Evolutionary conservation across 2,888 invertebrate genomes (phyloP), one percentile per base, ranked within the genome.

Genomic region (Clepsis dumicolana): DNA sequence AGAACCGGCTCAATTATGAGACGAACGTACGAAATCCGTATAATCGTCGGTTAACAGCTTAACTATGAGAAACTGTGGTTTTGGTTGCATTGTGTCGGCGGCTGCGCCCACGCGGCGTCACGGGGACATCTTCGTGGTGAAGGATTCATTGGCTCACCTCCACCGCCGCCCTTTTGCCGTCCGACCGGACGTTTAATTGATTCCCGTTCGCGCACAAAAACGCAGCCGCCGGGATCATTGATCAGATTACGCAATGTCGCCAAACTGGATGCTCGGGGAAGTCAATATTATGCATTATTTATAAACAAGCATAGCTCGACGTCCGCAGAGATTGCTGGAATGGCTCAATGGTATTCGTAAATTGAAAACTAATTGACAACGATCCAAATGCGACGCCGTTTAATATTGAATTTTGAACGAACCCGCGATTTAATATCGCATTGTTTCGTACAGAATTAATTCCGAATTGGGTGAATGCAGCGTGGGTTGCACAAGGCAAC

Each of bases 1-100:
- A 84, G 93, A 93, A 93, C 93, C 85, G 85, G 84, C 88, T 90
- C 92, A 93, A 93, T 93, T 93, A 93, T 89, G 75, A 79, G 77
- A 80, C 80, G 80, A 77, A 74, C 79, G 79, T 82, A 91, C 88
- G 87, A 93, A 93, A 92, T 90, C 86, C 81, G 87, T 89, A 88
- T 93, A 92, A 93, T 93, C 90, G 90, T 82, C 80, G 83, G 87
- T 89, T 90, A 91, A 90, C 86, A 81, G 87, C 88, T 86, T 92
- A 93, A 93, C 93, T 92, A 92, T 93, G 93, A 85, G 93, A 93
- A 92, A 90, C 84, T 83, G 79, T 77, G 81, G 83, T 85, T 88
- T 90, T 86, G 79, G 85, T 80, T 84, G 89, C 83, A 91, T 92
- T 93, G 92, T 92, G 75, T 75, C 81, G 79, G 78, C 78, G 75